Percentiles rank a stretch among this genome's conserved stretches.
These are phyloP conservation scores for Orestias chungarensis DNA, from an alignment of 2,797 vertebrate species.

Conservation along the genomic window DNA sequence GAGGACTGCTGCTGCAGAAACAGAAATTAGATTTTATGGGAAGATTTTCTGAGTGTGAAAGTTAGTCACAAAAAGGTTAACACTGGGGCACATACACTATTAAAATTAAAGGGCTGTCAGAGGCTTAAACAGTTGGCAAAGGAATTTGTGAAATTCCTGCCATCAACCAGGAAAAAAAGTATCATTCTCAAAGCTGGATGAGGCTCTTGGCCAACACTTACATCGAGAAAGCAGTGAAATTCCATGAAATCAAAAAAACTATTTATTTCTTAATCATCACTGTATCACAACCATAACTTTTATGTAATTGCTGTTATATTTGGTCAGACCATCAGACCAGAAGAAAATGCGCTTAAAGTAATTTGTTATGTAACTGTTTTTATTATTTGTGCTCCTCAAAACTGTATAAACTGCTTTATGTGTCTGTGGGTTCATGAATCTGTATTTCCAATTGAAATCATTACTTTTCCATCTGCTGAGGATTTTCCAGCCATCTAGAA, in stretches of 20 bases:
- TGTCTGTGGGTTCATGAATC: conserved; percentile 10
- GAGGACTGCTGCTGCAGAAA: conserved; percentile 14
- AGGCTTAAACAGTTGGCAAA: conserved; percentile 18
- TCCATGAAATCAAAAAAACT: conserved; percentile 6
- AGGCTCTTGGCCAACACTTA: conserved; percentile 30
- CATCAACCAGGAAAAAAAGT: conserved; percentile 18
- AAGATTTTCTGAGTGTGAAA: background rate
- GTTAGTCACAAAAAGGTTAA: conserved; percentile 1
- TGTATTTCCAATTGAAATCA: conserved; percentile 44
- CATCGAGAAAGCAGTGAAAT: conserved; percentile 39
- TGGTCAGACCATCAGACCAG: background rate
- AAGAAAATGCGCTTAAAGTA: background rate
- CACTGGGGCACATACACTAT: conserved; percentile 27
- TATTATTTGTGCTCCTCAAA: background rate
- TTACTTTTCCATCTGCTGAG: conserved; percentile 41
- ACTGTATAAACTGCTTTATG: background rate
- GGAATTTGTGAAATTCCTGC: conserved; percentile 33
- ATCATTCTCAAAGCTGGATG: conserved; percentile 39
- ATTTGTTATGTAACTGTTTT: background rate
- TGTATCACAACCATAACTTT: background rate
- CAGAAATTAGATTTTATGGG: conserved; percentile 9
- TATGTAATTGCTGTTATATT: conserved; percentile 1
- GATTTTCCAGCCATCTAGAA: conserved; percentile 29
- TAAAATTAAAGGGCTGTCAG: conserved; percentile 32
- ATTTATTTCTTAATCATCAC: conserved; percentile 10